A percentile compares a stretch with the other conserved stretches of the same genome.
phyloP scores from a whole-genome alignment of 2,888 invertebrate species.

The Flexamia atlantica region DNA sequence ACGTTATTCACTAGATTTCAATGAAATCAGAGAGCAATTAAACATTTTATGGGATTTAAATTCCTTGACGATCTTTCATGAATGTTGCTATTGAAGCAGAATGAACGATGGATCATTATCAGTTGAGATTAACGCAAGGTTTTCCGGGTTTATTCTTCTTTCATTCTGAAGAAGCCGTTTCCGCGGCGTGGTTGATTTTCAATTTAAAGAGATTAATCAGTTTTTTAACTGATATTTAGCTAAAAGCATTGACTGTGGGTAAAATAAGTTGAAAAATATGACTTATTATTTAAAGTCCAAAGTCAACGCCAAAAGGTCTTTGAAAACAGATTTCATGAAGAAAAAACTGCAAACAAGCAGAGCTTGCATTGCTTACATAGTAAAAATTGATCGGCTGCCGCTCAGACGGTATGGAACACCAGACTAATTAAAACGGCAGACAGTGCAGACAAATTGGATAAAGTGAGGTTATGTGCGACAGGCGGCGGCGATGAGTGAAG shows the following conservation, averaged over 20 bases:
- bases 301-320: no score
- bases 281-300: no score
- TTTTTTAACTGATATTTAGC: no score
- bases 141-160: slow-evolving; percentile 11
- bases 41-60: not conserved
- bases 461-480: slow-evolving; percentile 41
- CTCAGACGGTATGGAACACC: not conserved
- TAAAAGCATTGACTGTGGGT: no score
- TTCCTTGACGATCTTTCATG: not conserved
- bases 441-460: slow-evolving; percentile 43
- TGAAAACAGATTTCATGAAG: no score
- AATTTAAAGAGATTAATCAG: no score
- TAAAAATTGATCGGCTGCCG: not conserved
- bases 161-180: not conserved
- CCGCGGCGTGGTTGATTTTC: not conserved
- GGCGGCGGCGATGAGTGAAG: slow-evolving; percentile 30
- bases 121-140: not conserved
- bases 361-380: no score
- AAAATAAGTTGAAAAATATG: no score
- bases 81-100: not conserved
- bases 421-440: slow-evolving; percentile 34
- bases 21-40: not conserved
- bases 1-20: no score
- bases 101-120: slow-evolving; percentile 17
- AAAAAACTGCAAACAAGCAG: no score